These are phyloP conservation scores for Labeo calbasu DNA, from an alignment of 2,797 vertebrate genomes.

Conservation along the genomic window DNA sequence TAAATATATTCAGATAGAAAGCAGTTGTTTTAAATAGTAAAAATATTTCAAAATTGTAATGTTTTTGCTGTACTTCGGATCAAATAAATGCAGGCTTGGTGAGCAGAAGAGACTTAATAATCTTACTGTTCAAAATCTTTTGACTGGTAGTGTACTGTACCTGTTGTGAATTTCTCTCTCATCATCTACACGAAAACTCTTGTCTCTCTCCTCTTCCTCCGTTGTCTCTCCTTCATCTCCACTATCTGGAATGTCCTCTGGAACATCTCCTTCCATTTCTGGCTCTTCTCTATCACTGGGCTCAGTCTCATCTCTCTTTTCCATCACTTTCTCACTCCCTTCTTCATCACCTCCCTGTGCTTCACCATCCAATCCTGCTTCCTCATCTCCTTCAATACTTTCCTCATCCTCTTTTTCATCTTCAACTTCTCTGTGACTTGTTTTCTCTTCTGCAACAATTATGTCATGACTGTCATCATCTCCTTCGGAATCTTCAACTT, in stretches of 20 bases:
- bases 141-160: neutral
- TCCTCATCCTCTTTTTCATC: conserved; percentile 35
- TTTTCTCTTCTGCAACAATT: neutral
- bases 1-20: too few relatives aligned
- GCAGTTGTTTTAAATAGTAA: too few relatives aligned
- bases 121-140: too few relatives aligned
- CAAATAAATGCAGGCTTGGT: too few relatives aligned
- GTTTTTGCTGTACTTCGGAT: too few relatives aligned
- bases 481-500: conserved; percentile 41
- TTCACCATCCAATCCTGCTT: conserved; percentile 21
- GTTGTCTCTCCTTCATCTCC: conserved; percentile 15
- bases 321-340: conserved; percentile 20
- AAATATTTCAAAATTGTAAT: too few relatives aligned
- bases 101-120: too few relatives aligned
- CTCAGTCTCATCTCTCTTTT: conserved; percentile 4
- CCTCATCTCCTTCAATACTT: conserved; percentile 6
- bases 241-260: neutral
- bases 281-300: conserved; percentile 27
- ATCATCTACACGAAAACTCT: conserved; percentile 47
- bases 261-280: conserved; percentile 1
- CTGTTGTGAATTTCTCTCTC: conserved; percentile 35
- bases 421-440: conserved; percentile 43
- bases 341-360: conserved; percentile 38
- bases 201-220: conserved; percentile 41
- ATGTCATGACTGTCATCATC: neutral